phyloP scores from a whole-genome alignment of 2,888 invertebrate species.

The Limnephilus marmoratus region DNA sequence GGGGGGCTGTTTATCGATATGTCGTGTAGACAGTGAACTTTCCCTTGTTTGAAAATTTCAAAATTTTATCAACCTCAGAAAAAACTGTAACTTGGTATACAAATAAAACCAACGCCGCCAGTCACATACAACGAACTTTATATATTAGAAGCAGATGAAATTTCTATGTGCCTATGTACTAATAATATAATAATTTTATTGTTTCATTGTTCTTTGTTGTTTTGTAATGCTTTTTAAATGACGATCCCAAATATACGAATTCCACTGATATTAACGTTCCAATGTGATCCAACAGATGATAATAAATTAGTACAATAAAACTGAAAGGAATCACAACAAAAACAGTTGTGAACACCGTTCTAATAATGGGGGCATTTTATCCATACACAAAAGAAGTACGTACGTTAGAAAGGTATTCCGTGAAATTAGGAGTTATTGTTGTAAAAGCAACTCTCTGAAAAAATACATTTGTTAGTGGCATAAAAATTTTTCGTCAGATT shows the following conservation, averaged over 20 bases:
- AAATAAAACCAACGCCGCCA: no score
- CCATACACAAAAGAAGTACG: not conserved
- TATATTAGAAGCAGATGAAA: no score
- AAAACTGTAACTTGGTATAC: no score
- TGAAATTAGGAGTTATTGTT: not conserved
- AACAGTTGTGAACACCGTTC: not conserved
- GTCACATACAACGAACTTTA: no score
- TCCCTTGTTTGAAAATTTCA: no score
- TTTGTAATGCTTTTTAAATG: not conserved
- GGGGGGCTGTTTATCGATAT: no score
- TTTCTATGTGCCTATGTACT: no score
- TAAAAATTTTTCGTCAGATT: not conserved
- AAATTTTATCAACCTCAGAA: no score
- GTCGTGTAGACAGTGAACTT: no score
- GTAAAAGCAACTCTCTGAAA: not conserved
- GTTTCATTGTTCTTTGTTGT: not conserved
- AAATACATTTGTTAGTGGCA: not conserved
- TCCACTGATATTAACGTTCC: not conserved
- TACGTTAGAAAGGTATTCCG: not conserved
- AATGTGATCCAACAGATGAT: not conserved
- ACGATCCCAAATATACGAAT: not conserved
- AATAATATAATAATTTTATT: not conserved
- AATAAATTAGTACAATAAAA: not conserved
- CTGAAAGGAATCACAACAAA: not conserved
- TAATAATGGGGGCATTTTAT: not conserved